Base-by-base conservation (phyloP, 2,113 vertebrate species). In the Axis porcinus region DNA sequence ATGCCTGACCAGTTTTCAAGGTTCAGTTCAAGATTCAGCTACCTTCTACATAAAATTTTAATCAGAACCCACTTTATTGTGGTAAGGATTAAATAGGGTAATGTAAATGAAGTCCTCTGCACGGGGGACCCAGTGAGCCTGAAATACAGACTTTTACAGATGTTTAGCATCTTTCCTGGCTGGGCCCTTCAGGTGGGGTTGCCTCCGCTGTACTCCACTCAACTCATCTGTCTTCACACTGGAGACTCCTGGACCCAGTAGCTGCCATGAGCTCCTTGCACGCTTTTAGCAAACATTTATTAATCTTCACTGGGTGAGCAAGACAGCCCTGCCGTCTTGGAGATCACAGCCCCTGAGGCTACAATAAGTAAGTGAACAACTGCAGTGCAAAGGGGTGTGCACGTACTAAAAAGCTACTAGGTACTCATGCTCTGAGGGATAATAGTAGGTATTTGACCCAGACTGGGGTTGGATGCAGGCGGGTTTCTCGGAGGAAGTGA, bases 231-330 rank as follows among this genome's bases (percentile, higher is more conserved):
- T 89, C 43, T 58, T 94, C 79, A 30, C 12, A 83, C 40, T 40
- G 43, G 74, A 94, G 88, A 84, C 9, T 5, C 52, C 16, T 43
- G 21, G 62, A 79, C 45, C 23, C 33, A 1, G 60, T 45, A 40
- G 14, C 33, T 94, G 81, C 55, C 81, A 88, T 90, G 57, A 45
- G 36, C 25, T 89, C 67, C 17, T 95, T 52, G 54, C n/a, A 1
- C 27, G 91, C 60, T 96, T 91, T 96, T 30, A 85, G 76, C 58
- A 86, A 91, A 82, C 7, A 79, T 52, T 70, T 83, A 89, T 78
- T 85, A 36, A 90, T 91, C 30, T 86, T 82, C 60, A 7, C 43
- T 14, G 15, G 43, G 85, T 10, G 23, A 96, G 81, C 64, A 94
- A 85, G 85, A 94, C 76, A 91, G 43, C 6, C 25, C 89, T 0